Base-by-base conservation (phyloP, 2,113 vertebrate genomes). In the Hippopotamus amphibius region DNA sequence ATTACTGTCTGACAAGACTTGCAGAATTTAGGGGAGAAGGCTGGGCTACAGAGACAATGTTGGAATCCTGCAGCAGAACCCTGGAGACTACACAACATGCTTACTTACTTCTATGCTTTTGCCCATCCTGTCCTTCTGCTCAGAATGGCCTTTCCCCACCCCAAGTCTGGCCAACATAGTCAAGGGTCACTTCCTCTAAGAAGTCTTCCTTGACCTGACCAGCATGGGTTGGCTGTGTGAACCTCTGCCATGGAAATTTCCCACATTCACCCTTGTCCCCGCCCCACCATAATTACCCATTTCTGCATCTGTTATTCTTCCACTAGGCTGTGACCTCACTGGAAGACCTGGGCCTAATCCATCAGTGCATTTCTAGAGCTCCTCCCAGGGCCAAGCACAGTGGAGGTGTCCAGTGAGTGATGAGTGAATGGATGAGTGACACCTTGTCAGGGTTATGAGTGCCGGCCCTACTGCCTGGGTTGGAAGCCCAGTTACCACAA, bases 401-500 rank as follows among this genome's bases (percentile, higher is more conserved):
- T 24, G 33, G 61, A 61, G 55, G 15, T 22, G 3, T 19, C n/a
- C 11, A 13, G 30, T 46, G 68, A 72, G 7, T 65, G 63, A 68
- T 46, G 76, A 53, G n/a, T 55, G 63, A 86, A 76, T 43, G 57
- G 37, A 13, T 24, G 50, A 33, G 9, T 12, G 10, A n/a, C 50
- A 50, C 6, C 1, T 0, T 53, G 41, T 66, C 8, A 6, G 9
- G 8, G 6, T 50, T 50, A 4, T 3, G n/a, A 65, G 21, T 1
- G 11, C n/a, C 28, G 92, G 17, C 12, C 1, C 68, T 83, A 24
- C 30, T 21, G 4, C 55, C 71, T 28, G 66, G 92, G 37, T 53
- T 59, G 0, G 33, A 94, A 77, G 97, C 79, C 63, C 77, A 66
- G 97, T 98, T 63, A 46, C 93, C 96, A 63, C 66, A 85, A 37